Evolutionary conservation across 1,140 invertebrate genomes (phyloP).

Genomic region (Cryptotermes secundus): DNA sequence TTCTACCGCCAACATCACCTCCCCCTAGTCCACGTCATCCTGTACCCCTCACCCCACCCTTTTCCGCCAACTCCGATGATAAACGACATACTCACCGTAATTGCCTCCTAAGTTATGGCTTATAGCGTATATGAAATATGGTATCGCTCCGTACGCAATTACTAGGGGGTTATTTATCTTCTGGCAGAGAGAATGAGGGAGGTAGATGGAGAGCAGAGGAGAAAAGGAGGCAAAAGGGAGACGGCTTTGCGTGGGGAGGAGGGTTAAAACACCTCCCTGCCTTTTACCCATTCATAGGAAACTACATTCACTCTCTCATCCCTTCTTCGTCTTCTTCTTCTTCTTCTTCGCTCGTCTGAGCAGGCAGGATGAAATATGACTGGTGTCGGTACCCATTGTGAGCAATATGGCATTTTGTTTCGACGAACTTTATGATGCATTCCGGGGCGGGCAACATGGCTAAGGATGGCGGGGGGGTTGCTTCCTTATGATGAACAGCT

Average conservation of each 20-base stretch:
- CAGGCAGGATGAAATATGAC: constrained; percentile 22
- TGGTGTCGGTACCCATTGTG: constrained; percentile 21
- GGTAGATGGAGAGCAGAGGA: background rate
- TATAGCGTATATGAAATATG: constrained; percentile 58
- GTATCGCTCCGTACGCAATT: constrained; percentile 58
- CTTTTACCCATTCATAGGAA: constrained; percentile 28
- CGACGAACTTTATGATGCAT: constrained; percentile 25
- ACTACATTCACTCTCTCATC: constrained; percentile 22
- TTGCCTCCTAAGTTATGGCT: constrained; percentile 60
- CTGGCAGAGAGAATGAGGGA: constrained; percentile 33
- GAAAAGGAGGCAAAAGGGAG: background rate
- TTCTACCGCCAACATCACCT: background rate
- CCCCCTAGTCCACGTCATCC: constrained; percentile 23
- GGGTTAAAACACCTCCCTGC: constrained; percentile 26
- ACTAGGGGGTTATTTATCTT: constrained; percentile 58
- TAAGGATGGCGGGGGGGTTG: background rate
- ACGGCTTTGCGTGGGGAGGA: constrained; percentile 18
- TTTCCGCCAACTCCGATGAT: constrained; percentile 45
- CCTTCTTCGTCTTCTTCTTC: background rate
- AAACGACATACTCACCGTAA: constrained; percentile 58
- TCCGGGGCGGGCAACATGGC: constrained; percentile 22
- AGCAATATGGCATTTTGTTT: constrained; percentile 29
- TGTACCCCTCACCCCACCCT: constrained; percentile 16
- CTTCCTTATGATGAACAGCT: constrained; percentile 15
- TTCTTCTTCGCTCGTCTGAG: background rate